phyloP scores from a whole-genome alignment of 2,113 vertebrate species.

The Ctenomys sociabilis region DNA sequence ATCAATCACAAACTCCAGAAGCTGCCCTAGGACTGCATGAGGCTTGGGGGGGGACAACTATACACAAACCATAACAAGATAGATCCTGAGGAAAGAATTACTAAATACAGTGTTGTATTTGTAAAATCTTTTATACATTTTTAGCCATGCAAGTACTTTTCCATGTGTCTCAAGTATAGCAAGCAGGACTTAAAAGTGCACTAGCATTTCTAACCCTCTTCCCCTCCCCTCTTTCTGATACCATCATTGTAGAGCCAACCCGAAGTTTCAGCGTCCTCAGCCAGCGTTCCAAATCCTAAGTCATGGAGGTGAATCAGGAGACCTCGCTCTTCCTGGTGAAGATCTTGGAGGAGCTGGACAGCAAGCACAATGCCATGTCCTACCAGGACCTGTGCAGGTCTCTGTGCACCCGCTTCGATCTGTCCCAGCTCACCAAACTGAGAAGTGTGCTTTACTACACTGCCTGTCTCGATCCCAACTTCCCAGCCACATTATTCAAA shows the following conservation, averaged over 20 bases:
- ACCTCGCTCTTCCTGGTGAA: conserved; percentile 91
- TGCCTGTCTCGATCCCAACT: conserved; percentile 93
- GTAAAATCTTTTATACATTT: neutral
- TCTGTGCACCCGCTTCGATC: conserved; percentile 92
- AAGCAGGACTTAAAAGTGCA: neutral
- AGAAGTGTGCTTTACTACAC: conserved; percentile 94
- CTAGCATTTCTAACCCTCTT: conserved; percentile 35
- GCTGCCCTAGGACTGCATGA: too few species aligned
- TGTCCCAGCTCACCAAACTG: conserved; percentile 93
- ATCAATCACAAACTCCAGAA: too few species aligned
- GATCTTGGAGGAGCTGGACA: conserved; percentile 95
- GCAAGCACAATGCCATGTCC: conserved; percentile 90
- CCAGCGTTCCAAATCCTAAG: neutral
- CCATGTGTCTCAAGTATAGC: conserved; percentile 10
- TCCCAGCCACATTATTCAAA: conserved; percentile 94
- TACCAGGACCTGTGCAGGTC: conserved; percentile 96
- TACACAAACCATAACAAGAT: too few species aligned
- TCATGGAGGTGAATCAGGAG: conserved; percentile 92
- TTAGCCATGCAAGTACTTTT: neutral
- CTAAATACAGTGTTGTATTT: neutral
- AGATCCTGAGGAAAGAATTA: neutral
- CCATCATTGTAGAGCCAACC: conserved; percentile 66
- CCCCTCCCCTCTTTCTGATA: neutral
- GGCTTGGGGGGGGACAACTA: too few species aligned
- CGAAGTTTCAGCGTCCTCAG: neutral